A percentile compares a stretch with the other conserved stretches of the same genome.
Evolutionary conservation across 2,113 vertebrate species (phyloP).

Genomic region (Actenoides hombroni): DNA sequence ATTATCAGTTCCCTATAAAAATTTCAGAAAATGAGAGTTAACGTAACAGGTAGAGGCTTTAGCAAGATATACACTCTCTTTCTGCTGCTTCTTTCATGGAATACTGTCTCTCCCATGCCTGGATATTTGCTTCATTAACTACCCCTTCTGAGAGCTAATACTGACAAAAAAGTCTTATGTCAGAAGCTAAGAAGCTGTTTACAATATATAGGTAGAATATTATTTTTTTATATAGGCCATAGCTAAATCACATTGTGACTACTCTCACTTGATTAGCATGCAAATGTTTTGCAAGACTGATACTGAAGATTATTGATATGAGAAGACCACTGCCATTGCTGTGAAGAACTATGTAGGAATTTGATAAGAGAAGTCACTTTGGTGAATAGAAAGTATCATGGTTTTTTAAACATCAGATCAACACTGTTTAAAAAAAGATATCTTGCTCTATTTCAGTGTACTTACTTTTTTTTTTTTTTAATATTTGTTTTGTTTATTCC

Average conservation of each 20-base stretch:
- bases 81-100: neutral
- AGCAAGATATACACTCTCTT: neutral
- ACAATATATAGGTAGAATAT: neutral
- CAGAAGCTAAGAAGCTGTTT: neutral
- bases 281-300: neutral
- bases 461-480: neutral
- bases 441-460: neutral
- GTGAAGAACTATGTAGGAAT: neutral
- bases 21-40: neutral
- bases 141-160: neutral
- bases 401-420: neutral
- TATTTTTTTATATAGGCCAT: neutral
- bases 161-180: neutral
- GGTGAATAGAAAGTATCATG: neutral
- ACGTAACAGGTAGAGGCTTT: neutral
- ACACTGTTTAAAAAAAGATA: neutral
- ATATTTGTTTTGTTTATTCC: neutral
- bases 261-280: neutral
- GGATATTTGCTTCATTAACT: neutral
- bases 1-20: neutral
- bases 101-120: neutral
- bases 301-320: neutral
- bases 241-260: neutral
- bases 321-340: neutral
- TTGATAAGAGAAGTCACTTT: neutral